These are phyloP conservation scores for Trachemys scripta DNA, from an alignment of 2,113 vertebrate genomes.

Conservation along the genomic window DNA sequence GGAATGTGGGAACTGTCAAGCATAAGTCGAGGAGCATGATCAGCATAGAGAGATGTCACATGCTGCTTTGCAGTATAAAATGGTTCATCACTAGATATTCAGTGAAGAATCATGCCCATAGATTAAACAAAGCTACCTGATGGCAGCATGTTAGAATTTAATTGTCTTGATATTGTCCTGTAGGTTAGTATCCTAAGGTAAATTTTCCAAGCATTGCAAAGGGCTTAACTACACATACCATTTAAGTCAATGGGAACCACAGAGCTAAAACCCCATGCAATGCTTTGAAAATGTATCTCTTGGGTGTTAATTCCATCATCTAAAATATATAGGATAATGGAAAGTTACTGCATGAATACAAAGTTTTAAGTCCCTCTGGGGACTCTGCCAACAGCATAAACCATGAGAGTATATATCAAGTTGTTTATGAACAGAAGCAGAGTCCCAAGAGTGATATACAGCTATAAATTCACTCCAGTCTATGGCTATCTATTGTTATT, in stretches of 20 bases:
- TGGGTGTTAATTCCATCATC: conserved; percentile 71
- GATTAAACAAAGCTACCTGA: conserved; percentile 28
- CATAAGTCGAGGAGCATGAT: not conserved
- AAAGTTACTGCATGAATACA: conserved; percentile 56
- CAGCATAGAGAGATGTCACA: not conserved
- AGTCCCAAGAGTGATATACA: conserved; percentile 62
- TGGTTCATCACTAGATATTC: not conserved
- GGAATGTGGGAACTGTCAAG: not conserved
- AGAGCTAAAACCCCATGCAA: conserved; percentile 56
- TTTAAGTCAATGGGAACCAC: conserved; percentile 48
- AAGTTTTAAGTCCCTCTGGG: conserved; percentile 67
- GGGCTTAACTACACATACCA: conserved; percentile 21
- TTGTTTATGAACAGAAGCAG: conserved; percentile 73
- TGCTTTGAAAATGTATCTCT: conserved; percentile 59
- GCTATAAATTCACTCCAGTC: conserved; percentile 64
- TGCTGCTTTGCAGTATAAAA: not conserved
- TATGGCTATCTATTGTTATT: conserved; percentile 69
- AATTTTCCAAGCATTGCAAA: conserved; percentile 53
- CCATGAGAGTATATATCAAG: conserved; percentile 61
- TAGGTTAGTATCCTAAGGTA: conserved; percentile 32
- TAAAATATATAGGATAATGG: conserved; percentile 73
- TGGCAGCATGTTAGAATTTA: conserved; percentile 42
- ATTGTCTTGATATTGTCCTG: not conserved
- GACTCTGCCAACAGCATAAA: conserved; percentile 59
- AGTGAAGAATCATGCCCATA: not conserved